A percentile compares a stretch with the other conserved stretches of the same genome.
These are phyloP conservation scores for Ascidia mentula DNA, from an alignment of 23 tunicate genomes.

Conservation along the genomic window DNA sequence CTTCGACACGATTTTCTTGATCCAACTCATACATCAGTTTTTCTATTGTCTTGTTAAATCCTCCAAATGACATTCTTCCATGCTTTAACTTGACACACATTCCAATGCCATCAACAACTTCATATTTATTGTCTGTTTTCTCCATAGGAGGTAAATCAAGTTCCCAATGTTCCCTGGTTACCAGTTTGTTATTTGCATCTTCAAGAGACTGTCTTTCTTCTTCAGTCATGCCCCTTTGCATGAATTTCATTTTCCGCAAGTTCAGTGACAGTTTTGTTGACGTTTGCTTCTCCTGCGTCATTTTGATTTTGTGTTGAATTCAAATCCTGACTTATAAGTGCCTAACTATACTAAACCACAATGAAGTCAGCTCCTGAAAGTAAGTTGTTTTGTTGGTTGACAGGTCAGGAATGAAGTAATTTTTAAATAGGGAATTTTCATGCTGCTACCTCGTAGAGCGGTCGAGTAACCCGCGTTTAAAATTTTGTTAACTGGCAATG, in stretches of 20 bases:
- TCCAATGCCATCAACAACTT: constrained; percentile 12
- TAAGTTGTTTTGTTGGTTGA: too few relatives aligned
- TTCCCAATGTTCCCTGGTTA: constrained; percentile 85
- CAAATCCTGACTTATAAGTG: background rate
- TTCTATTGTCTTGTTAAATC: constrained; percentile 74
- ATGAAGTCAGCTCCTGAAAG: background rate
- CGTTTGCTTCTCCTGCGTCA: constrained; percentile 43
- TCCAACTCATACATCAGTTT: constrained; percentile 46
- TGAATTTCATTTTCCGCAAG: constrained; percentile 80
- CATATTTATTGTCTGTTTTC: constrained; percentile 41
- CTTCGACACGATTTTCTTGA: background rate
- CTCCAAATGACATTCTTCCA: constrained; percentile 69
- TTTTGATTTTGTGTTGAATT: constrained; percentile 10
- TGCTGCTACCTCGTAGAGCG: too few relatives aligned
- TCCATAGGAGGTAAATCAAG: constrained; percentile 51
- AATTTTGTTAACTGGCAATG: too few relatives aligned
- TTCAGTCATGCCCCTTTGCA: constrained; percentile 71
- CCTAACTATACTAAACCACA: background rate
- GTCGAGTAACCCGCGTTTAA: too few relatives aligned
- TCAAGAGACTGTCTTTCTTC: constrained; percentile 42
- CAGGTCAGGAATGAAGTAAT: too few relatives aligned
- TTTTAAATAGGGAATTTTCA: too few relatives aligned
- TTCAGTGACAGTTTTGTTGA: constrained; percentile 58
- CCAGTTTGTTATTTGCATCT: constrained; percentile 28
- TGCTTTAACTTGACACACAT: constrained; percentile 22